Percentiles rank a stretch among this genome's conserved stretches.
Evolutionary conservation across 2,797 vertebrate genomes (phyloP).

Genomic region (Anguilla obscura): DNA sequence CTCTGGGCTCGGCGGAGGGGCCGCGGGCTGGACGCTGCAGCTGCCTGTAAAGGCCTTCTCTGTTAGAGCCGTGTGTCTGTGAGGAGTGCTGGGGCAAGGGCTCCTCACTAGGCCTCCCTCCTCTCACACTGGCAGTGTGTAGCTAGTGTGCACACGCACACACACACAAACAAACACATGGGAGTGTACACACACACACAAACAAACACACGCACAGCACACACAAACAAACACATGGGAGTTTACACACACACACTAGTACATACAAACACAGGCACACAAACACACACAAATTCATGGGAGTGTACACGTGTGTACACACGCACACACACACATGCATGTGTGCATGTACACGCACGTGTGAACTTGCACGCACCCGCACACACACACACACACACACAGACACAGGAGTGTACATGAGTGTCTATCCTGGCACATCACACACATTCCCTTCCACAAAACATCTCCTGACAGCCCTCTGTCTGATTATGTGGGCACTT

Average conservation of each 20-base stretch:
- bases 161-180: not conserved
- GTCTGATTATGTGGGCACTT: conserved; percentile 64
- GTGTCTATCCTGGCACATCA: conserved; percentile 15
- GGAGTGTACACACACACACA: conserved; percentile 1
- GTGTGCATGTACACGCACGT: not conserved
- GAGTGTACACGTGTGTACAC: not conserved
- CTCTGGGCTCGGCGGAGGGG: not conserved
- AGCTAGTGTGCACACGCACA: not conserved
- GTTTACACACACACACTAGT: not conserved
- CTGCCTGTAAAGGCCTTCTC: not conserved
- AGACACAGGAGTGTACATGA: not conserved
- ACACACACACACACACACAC: not conserved
- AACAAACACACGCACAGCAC: not conserved
- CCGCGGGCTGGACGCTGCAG: not conserved
- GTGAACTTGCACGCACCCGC: not conserved
- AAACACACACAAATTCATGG: not conserved
- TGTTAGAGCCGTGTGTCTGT: not conserved
- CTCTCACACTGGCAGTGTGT: not conserved
- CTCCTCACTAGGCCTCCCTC: not conserved
- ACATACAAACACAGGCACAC: not conserved
- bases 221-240: not conserved
- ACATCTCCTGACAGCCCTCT: conserved; percentile 38
- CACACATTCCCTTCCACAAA: conserved; percentile 27
- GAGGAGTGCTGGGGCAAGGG: not conserved
- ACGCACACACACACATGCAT: not conserved